Evolutionary conservation across 2,888 invertebrate genomes (phyloP).

Genomic region (Heliconius ethilla): DNA sequence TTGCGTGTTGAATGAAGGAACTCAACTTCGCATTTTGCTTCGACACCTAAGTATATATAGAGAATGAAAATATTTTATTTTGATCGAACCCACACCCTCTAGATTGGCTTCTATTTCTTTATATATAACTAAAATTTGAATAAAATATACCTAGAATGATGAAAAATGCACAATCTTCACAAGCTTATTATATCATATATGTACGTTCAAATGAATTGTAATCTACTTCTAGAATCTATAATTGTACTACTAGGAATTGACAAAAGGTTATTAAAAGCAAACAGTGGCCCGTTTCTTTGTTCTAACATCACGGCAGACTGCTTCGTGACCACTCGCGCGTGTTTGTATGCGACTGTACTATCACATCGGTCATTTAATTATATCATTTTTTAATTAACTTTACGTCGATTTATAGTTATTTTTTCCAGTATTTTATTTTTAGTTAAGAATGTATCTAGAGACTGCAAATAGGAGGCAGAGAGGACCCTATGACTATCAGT

Average conservation of each 20-base stretch:
- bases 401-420: not conserved
- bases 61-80: too few relatives aligned
- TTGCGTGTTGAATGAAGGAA: too few relatives aligned
- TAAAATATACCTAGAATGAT: not conserved
- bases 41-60: too few relatives aligned
- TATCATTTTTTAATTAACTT: not conserved
- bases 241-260: slow-evolving; percentile 14
- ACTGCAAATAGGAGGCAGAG: too few relatives aligned
- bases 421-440: not conserved
- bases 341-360: slow-evolving; percentile 23
- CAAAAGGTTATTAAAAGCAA: slow-evolving; percentile 29
- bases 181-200: not conserved
- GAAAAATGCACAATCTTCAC: not conserved
- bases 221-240: slow-evolving; percentile 16
- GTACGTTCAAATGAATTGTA: not conserved
- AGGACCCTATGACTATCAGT: too few relatives aligned
- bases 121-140: not conserved
- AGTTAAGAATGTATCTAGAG: not conserved
- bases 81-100: too few relatives aligned
- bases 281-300: slow-evolving; percentile 35
- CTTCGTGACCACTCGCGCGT: slow-evolving; percentile 39
- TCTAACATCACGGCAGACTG: slow-evolving; percentile 38
- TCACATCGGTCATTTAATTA: slow-evolving; percentile 8
- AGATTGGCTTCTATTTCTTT: not conserved
- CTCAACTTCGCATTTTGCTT: too few relatives aligned